Conservation (phyloP, 2,113 vertebrate genomes). For the Psettodes erumei region DNA sequence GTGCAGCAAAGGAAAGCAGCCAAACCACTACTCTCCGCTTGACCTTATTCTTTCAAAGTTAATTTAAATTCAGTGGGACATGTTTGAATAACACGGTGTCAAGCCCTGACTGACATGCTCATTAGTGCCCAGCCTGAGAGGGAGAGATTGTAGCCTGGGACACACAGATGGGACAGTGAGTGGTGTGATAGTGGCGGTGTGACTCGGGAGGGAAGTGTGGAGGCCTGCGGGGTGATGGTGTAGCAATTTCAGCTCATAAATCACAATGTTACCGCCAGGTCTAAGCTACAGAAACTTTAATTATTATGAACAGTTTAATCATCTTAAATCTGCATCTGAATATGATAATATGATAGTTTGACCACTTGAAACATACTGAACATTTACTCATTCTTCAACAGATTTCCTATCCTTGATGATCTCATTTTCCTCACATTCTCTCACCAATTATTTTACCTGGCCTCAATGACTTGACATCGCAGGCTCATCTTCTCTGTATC, state of each 20-base stretch:
- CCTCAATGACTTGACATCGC: constrained; percentile 87
- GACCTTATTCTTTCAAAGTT: constrained; percentile 35
- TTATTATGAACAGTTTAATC: neutral
- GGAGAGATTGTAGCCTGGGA: constrained; percentile 45
- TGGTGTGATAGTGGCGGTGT: constrained; percentile 58
- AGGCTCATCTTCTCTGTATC: constrained; percentile 75
- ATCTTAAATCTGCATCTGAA: neutral
- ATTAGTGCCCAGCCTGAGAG: constrained; percentile 56
- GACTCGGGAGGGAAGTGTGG: constrained; percentile 56
- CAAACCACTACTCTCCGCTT: neutral
- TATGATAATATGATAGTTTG: neutral
- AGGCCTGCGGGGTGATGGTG: constrained; percentile 50
- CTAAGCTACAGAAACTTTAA: constrained; percentile 16
- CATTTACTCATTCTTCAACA: neutral
- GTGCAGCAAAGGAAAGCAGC: neutral
- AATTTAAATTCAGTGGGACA: constrained; percentile 17
- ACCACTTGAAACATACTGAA: neutral
- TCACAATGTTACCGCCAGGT: neutral
- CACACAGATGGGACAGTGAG: constrained; percentile 69
- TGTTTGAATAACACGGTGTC: constrained; percentile 55
- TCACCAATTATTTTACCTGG: constrained; percentile 83
- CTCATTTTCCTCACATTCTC: neutral
- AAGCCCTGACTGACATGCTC: constrained; percentile 58
- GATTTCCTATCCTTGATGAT: neutral
- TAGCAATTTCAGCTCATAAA: constrained; percentile 49